These are phyloP conservation scores for Rostratula benghalensis DNA, from an alignment of 2,113 vertebrate genomes.

Conservation along the genomic window DNA sequence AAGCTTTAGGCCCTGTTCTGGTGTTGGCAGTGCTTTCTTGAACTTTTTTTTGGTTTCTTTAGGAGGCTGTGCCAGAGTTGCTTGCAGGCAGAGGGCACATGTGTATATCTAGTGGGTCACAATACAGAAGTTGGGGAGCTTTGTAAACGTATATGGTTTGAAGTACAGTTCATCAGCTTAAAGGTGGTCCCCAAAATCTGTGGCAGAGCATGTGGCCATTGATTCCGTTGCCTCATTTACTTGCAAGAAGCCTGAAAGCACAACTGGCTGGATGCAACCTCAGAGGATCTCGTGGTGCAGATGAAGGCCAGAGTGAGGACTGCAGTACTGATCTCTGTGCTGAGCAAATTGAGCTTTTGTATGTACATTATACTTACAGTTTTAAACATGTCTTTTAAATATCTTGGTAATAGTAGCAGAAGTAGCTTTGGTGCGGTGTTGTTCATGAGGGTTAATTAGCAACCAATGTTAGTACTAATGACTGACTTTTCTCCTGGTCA, in stretches of 20 bases:
- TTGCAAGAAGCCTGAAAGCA: background rate
- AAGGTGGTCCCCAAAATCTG: background rate
- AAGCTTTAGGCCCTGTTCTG: slow-evolving; percentile 16
- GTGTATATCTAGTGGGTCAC: background rate
- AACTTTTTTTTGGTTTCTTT: background rate
- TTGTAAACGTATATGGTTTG: background rate
- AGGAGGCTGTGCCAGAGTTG: background rate
- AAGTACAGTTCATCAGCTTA: background rate
- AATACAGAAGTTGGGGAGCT: background rate
- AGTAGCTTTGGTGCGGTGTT: background rate
- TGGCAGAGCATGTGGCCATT: background rate
- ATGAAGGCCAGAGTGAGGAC: background rate
- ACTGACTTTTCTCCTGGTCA: background rate
- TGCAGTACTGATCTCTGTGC: background rate
- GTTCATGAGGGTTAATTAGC: background rate
- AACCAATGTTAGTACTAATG: background rate
- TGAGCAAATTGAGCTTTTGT: background rate
- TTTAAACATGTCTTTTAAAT: background rate
- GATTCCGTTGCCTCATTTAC: rapidly evolving
- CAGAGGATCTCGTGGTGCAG: background rate
- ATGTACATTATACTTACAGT: background rate
- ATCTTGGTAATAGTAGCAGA: background rate
- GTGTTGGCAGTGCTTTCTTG: background rate
- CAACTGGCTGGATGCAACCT: background rate
- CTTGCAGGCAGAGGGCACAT: slow-evolving; percentile 55